phyloP scores from a whole-genome alignment of 2,888 invertebrate species.

The Diaphora mendica region DNA sequence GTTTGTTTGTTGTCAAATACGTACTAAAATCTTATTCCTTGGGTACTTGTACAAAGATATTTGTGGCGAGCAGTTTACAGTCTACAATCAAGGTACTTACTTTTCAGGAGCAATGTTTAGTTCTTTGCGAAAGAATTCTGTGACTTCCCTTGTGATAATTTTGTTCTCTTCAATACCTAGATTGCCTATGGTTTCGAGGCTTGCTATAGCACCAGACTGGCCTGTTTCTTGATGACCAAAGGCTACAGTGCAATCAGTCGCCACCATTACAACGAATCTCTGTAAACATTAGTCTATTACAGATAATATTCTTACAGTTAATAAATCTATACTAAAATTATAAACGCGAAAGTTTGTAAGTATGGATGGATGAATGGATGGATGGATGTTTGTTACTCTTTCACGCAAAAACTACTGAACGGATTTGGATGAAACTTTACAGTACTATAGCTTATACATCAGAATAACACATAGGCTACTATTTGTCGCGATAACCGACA shows the following conservation, averaged over 20 bases:
- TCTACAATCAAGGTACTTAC: slow-evolving; percentile 46
- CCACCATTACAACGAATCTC: slow-evolving; percentile 60
- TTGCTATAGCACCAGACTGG: slow-evolving; percentile 56
- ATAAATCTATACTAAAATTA: no score
- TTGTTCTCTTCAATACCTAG: slow-evolving; percentile 60
- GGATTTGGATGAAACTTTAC: no score
- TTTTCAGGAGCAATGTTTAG: slow-evolving; percentile 63
- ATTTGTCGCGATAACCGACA: no score
- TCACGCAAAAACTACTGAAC: no score
- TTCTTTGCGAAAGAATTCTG: slow-evolving; percentile 64
- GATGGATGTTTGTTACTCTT: no score
- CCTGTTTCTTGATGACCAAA: slow-evolving; percentile 48
- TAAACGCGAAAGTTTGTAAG: no score
- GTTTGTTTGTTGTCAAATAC: no score
- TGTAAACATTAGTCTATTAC: slow-evolving; percentile 32
- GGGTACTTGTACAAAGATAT: background rate
- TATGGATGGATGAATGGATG: no score
- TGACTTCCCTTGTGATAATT: slow-evolving; percentile 61
- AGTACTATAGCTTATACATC: no score
- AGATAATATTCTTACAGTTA: background rate
- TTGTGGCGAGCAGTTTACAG: background rate
- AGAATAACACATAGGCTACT: no score
- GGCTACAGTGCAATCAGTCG: slow-evolving; percentile 53
- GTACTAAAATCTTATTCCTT: no score
- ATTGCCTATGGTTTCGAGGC: slow-evolving; percentile 66